These are phyloP conservation scores for Papilio polytes DNA, from an alignment of 1,140 invertebrate species.

Conservation along the genomic window DNA sequence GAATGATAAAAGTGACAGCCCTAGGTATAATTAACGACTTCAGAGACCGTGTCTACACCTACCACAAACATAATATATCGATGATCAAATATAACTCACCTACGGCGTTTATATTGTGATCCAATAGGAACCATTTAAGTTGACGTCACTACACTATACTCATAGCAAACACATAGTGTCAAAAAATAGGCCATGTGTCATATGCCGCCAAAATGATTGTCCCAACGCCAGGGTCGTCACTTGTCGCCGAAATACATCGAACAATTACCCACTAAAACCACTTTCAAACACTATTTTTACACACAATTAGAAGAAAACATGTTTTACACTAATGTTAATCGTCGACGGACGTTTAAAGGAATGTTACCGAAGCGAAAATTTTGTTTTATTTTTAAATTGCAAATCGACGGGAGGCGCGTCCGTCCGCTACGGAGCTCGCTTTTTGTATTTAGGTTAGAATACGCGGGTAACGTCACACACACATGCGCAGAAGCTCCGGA, in stretches of 20 bases:
- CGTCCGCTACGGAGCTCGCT: slow-evolving; percentile 71
- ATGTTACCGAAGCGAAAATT: slow-evolving; percentile 56
- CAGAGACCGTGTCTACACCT: neutral
- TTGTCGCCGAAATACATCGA: slow-evolving; percentile 62
- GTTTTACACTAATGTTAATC: slow-evolving; percentile 34
- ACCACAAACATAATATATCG: slow-evolving; percentile 3
- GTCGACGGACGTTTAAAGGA: slow-evolving; percentile 42
- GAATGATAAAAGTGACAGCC: neutral
- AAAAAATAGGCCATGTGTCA: slow-evolving; percentile 46
- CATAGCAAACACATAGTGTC: slow-evolving; percentile 47
- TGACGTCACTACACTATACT: slow-evolving; percentile 45
- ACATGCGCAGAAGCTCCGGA: slow-evolving; percentile 68
- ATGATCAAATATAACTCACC: neutral
- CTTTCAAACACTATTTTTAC: slow-evolving; percentile 63
- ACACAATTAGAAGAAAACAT: slow-evolving; percentile 51
- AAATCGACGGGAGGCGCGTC: slow-evolving; percentile 67
- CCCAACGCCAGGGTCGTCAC: slow-evolving; percentile 54
- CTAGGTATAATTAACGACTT: neutral
- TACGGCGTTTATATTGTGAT: slow-evolving; percentile 17
- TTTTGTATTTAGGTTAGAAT: slow-evolving; percentile 81
- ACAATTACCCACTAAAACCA: slow-evolving; percentile 47
- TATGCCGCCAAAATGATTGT: slow-evolving; percentile 59
- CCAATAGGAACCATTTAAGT: slow-evolving; percentile 32
- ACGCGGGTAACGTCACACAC: slow-evolving; percentile 76
- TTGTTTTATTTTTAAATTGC: slow-evolving; percentile 75